A percentile compares a stretch with the other conserved stretches of the same genome.
Evolutionary conservation across 2,888 invertebrate species (phyloP).

Genomic region (Cenopis cana): DNA sequence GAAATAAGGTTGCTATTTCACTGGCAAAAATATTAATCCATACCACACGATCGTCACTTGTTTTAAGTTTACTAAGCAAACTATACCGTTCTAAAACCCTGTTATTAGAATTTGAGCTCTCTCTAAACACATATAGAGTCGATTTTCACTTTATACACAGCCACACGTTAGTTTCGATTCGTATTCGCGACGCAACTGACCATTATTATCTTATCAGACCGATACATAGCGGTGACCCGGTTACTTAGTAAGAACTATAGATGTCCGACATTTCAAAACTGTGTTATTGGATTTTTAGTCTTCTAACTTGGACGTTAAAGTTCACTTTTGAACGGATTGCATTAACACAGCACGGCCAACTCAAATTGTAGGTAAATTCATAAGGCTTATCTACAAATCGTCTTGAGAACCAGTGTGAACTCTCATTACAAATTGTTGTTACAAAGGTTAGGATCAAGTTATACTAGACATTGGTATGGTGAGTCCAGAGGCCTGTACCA

Average conservation of each 20-base stretch:
- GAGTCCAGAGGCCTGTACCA: too few relatives aligned
- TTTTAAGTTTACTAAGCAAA: neutral
- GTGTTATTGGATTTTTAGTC: too few relatives aligned
- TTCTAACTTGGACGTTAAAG: too few relatives aligned
- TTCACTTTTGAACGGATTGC: too few relatives aligned
- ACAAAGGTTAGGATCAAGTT: too few relatives aligned
- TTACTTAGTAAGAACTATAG: neutral
- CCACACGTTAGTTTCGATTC: slow-evolving; percentile 15
- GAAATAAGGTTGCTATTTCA: neutral
- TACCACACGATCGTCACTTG: slow-evolving; percentile 1
- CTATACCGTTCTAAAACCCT: neutral
- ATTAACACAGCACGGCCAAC: too few relatives aligned
- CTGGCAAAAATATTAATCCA: neutral
- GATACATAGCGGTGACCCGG: slow-evolving; percentile 27
- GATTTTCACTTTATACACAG: neutral
- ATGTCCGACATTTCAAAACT: too few relatives aligned
- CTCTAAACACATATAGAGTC: neutral
- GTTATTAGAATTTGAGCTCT: neutral
- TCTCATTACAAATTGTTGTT: too few relatives aligned
- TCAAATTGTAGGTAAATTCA: too few relatives aligned
- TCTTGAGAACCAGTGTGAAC: too few relatives aligned
- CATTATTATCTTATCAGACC: slow-evolving; percentile 39
- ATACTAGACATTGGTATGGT: too few relatives aligned
- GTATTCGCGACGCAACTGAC: slow-evolving; percentile 33
- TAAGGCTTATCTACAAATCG: too few relatives aligned